These are phyloP conservation scores for Andrena bucephala DNA, from an alignment of 2,888 invertebrate species.

Conservation along the genomic window DNA sequence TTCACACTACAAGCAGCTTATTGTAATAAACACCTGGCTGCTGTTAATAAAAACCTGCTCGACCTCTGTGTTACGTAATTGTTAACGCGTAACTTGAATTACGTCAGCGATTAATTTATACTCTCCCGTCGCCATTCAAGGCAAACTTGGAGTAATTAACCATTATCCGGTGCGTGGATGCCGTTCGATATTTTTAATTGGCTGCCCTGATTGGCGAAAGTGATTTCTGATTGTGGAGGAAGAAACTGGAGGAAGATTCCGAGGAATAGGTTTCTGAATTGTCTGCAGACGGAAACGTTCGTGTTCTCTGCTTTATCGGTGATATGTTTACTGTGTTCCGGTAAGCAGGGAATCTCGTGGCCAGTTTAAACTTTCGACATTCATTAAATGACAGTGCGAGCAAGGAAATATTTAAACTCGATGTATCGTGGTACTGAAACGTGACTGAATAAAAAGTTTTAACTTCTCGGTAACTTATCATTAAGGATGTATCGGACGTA, in stretches of 20 bases:
- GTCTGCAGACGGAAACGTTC: neutral
- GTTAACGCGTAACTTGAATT: neutral
- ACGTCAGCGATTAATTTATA: constrained; percentile 2
- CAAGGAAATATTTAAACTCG: neutral
- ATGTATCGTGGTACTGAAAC: too few species aligned
- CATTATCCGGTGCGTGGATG: neutral
- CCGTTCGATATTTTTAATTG: neutral
- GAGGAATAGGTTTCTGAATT: constrained; percentile 21
- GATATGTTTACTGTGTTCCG: neutral
- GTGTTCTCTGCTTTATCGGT: constrained; percentile 6
- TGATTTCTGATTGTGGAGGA: neutral
- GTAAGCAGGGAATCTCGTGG: constrained; percentile 14
- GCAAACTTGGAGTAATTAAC: neutral
- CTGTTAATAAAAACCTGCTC: constrained; percentile 4
- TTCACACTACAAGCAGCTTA: neutral
- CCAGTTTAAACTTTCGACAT: neutral
- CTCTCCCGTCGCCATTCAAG: neutral
- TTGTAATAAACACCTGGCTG: neutral
- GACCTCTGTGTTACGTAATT: constrained; percentile 14
- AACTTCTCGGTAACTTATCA: too few species aligned
- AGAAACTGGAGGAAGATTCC: neutral
- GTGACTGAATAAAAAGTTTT: too few species aligned
- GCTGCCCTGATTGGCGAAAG: neutral
- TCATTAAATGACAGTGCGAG: neutral
- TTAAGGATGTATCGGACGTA: too few species aligned